Conservation (phyloP, 2,888 invertebrate genomes). For the Tuta absoluta region DNA sequence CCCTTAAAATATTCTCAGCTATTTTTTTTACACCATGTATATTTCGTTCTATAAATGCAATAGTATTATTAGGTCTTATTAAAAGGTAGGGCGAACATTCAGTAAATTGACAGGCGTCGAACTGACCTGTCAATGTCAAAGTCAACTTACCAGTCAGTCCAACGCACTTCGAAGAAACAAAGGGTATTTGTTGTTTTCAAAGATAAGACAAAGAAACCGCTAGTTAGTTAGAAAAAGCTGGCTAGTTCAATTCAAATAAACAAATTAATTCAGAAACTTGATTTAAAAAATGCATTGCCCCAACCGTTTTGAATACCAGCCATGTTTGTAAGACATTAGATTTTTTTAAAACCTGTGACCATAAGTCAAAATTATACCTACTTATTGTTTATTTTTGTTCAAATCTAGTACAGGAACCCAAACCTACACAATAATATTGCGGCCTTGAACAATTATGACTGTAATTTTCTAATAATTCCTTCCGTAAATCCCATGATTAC, state of each 20-base stretch:
- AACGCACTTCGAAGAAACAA: neutral
- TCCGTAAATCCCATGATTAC: slow-evolving; percentile 1
- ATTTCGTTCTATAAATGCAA: neutral
- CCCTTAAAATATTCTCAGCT: too few relatives aligned
- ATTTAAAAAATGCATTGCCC: too few relatives aligned
- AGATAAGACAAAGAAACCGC: neutral
- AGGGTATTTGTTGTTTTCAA: neutral
- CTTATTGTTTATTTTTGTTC: neutral
- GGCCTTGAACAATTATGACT: neutral
- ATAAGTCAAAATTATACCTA: neutral
- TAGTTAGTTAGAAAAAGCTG: too few relatives aligned
- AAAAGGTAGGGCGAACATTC: slow-evolving; percentile 18
- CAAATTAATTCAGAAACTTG: too few relatives aligned
- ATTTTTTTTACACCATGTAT: too few relatives aligned
- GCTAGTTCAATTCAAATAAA: too few relatives aligned
- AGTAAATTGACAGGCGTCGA: slow-evolving; percentile 19
- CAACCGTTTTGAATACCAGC: too few relatives aligned
- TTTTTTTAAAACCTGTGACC: neutral
- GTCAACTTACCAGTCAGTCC: neutral
- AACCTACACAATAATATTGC: neutral
- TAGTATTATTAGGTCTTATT: neutral
- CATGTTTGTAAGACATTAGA: too few relatives aligned
- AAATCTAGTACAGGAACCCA: neutral
- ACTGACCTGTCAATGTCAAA: neutral
- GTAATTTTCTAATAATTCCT: slow-evolving; percentile 9